These are phyloP conservation scores for Plagodis pulveraria DNA, from an alignment of 2,888 invertebrate species.

Conservation along the genomic window DNA sequence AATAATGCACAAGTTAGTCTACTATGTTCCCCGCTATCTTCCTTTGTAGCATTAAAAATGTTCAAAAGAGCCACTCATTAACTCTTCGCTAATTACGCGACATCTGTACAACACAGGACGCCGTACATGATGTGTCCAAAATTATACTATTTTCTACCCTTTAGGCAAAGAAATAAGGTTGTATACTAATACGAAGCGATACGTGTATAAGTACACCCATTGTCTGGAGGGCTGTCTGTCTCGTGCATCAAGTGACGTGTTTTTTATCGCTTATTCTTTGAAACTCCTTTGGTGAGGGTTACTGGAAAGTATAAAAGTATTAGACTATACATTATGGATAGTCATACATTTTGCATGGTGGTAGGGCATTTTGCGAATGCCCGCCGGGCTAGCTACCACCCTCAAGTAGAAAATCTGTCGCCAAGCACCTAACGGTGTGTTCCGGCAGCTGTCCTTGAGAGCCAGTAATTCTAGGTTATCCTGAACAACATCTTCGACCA, in stretches of 20 bases:
- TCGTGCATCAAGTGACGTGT: slow-evolving; percentile 70
- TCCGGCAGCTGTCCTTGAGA: no score
- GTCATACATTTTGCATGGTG: no score
- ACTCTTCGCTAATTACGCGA: slow-evolving; percentile 57
- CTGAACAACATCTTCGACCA: no score
- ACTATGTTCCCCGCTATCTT: slow-evolving; percentile 12
- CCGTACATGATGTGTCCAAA: slow-evolving; percentile 11
- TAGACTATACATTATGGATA: not conserved
- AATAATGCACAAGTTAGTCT: slow-evolving; percentile 5
- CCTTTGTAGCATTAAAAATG: slow-evolving; percentile 36
- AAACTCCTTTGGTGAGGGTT: slow-evolving; percentile 30
- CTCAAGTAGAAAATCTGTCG: no score
- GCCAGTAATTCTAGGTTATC: no score
- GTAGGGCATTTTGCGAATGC: no score
- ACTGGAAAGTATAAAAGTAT: slow-evolving; percentile 30
- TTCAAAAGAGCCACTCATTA: slow-evolving; percentile 45
- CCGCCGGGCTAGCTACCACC: no score
- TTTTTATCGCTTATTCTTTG: slow-evolving; percentile 72
- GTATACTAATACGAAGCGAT: slow-evolving; percentile 46
- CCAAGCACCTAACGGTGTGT: no score
- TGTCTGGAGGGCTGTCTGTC: slow-evolving; percentile 77
- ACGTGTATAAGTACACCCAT: slow-evolving; percentile 72
- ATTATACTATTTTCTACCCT: slow-evolving; percentile 26
- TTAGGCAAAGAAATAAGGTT: slow-evolving; percentile 21
- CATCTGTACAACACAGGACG: slow-evolving; percentile 54